Percentiles rank a stretch among this genome's conserved stretches.
Evolutionary conservation across 2,797 vertebrate species (phyloP).

Genomic region (Karalla daura): DNA sequence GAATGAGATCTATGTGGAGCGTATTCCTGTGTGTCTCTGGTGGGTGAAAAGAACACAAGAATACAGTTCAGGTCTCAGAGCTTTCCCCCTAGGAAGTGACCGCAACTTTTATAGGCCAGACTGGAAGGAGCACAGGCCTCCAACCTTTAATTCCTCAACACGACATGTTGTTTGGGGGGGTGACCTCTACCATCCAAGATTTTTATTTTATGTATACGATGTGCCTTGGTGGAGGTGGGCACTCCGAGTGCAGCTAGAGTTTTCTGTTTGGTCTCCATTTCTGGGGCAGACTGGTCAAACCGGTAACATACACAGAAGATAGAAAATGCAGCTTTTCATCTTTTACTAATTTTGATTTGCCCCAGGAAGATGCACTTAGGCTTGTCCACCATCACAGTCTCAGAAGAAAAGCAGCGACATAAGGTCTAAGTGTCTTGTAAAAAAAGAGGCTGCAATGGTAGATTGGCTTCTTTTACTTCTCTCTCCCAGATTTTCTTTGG

Average conservation of each 20-base stretch:
- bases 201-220: too few relatives aligned
- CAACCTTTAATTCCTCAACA: conserved; percentile 45
- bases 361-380: neutral
- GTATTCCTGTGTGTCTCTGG: conserved; percentile 34
- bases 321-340: neutral
- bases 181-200: conserved; percentile 39
- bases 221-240: too few relatives aligned
- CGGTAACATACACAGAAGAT: neutral
- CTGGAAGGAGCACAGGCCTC: conserved; percentile 32
- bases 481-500: conserved; percentile 5
- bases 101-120: conserved; percentile 51
- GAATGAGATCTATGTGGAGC: conserved; percentile 50
- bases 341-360: neutral
- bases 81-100: conserved; percentile 42
- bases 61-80: conserved; percentile 25
- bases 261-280: neutral
- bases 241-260: too few relatives aligned
- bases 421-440: neutral
- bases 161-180: conserved; percentile 36
- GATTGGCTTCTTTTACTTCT: conserved; percentile 4
- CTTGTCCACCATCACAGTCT: neutral
- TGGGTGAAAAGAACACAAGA: conserved; percentile 33
- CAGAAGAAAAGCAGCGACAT: neutral
- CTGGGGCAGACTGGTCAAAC: neutral
- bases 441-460: neutral